A percentile compares a stretch with the other conserved stretches of the same genome.
Evolutionary conservation across 1,140 invertebrate genomes (phyloP).

Genomic region (Saccostrea glomerata): DNA sequence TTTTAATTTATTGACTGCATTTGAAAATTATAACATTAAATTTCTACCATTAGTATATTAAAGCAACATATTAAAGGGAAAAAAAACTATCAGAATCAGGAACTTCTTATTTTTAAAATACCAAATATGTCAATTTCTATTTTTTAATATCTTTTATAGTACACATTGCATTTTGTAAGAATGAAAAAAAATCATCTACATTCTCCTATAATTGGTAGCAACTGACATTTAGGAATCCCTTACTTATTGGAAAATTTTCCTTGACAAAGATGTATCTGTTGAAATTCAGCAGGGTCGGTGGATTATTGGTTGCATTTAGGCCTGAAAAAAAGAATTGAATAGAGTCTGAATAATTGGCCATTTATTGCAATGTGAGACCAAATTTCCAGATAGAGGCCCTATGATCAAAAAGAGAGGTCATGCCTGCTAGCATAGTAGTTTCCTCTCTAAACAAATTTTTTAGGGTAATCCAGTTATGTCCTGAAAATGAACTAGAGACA

Average conservation of each 20-base stretch:
- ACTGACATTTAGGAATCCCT: not conserved
- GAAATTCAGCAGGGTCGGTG: not conserved
- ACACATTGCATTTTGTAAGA: not conserved
- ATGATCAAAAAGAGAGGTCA: not conserved
- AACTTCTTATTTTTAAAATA: too few relatives aligned
- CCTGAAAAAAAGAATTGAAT: constrained; percentile 36
- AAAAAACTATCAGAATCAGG: not conserved
- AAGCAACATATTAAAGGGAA: too few relatives aligned
- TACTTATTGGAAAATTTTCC: constrained; percentile 28
- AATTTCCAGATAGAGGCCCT: not conserved
- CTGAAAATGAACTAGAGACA: not conserved
- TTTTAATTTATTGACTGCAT: too few relatives aligned
- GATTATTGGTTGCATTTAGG: constrained; percentile 38
- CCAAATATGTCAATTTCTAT: not conserved
- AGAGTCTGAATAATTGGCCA: constrained; percentile 22
- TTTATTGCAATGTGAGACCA: constrained; percentile 28
- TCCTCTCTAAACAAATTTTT: constrained; percentile 30
- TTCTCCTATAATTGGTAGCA: not conserved
- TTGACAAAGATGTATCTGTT: constrained; percentile 36
- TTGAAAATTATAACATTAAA: too few relatives aligned
- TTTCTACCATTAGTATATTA: too few relatives aligned
- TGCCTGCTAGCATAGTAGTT: constrained; percentile 13
- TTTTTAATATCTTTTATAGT: not conserved
- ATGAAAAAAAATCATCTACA: not conserved
- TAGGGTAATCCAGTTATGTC: constrained; percentile 23